These are phyloP conservation scores for Drosophila affinis DNA, from an alignment of 2,888 invertebrate species.

Conservation along the genomic window DNA sequence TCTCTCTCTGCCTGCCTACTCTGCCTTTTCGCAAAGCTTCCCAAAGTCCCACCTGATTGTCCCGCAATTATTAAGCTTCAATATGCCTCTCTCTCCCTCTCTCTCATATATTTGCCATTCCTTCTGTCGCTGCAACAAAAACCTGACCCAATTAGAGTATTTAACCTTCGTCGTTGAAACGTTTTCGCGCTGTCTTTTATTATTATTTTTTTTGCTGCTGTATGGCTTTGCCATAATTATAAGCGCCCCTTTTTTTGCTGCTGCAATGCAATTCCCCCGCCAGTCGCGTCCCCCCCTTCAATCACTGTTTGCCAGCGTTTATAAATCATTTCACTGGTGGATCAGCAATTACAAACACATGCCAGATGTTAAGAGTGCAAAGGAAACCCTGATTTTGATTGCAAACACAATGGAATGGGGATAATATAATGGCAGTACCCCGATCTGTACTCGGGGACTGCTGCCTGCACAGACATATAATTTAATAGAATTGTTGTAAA, in stretches of 20 bases:
- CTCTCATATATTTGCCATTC: conserved; percentile 3
- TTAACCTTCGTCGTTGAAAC: conserved; percentile 20
- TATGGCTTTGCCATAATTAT: conserved; percentile 27
- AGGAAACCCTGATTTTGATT: conserved; percentile 38
- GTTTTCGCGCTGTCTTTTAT: not conserved
- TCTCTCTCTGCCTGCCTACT: no score
- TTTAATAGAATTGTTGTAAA: conserved; percentile 52
- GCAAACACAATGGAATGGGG: conserved; percentile 38
- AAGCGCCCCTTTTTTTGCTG: conserved; percentile 13
- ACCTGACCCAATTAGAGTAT: conserved; percentile 24
- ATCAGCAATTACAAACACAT: conserved; percentile 51
- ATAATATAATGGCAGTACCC: conserved; percentile 6
- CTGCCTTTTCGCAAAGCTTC: no score
- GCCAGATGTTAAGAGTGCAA: conserved; percentile 26
- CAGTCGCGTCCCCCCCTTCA: not conserved
- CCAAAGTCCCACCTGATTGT: no score
- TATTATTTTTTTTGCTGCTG: conserved; percentile 2
- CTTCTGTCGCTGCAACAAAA: not conserved
- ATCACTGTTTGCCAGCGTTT: conserved; percentile 17
- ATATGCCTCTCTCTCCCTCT: conserved; percentile 5
- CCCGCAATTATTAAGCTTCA: not conserved
- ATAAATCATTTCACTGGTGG: conserved; percentile 34
- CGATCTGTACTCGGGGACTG: no score
- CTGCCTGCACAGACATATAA: conserved; percentile 31
- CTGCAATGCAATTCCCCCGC: conserved; percentile 36